Evolutionary conservation across 2,797 vertebrate genomes (phyloP).

Genomic region (Sebastes hubbsi): DNA sequence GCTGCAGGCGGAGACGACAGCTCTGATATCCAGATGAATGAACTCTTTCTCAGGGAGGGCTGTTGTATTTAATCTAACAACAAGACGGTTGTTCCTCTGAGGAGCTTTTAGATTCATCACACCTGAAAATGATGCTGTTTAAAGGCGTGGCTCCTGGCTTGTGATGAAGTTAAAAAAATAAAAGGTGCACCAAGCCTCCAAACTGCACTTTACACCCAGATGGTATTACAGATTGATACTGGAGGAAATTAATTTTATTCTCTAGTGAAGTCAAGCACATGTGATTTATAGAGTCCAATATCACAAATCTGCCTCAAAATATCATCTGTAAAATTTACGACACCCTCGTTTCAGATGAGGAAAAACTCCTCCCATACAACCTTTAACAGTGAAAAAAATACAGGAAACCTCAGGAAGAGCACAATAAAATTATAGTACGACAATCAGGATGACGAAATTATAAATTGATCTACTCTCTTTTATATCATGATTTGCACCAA

Average conservation of each 20-base stretch:
- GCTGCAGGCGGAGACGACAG: conserved; percentile 21
- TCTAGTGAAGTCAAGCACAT: too few relatives aligned
- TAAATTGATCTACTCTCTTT: too few relatives aligned
- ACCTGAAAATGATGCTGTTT: background rate
- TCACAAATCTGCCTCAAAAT: too few relatives aligned
- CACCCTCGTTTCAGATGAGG: too few relatives aligned
- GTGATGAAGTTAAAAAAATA: background rate
- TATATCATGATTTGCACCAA: background rate
- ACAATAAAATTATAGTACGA: too few relatives aligned
- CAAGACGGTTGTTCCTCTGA: background rate
- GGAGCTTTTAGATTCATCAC: background rate
- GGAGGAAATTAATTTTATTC: too few relatives aligned
- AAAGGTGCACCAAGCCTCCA: background rate
- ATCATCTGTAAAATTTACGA: too few relatives aligned
- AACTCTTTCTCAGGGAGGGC: background rate
- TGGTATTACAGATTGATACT: background rate
- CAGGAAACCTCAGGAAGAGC: too few relatives aligned
- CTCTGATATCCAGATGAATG: conserved; percentile 16
- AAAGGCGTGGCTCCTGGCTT: background rate
- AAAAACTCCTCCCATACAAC: too few relatives aligned
- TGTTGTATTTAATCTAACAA: background rate
- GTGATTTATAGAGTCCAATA: too few relatives aligned
- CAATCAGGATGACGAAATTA: accelerated
- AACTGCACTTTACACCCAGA: background rate
- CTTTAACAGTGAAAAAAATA: too few relatives aligned